Percentiles rank a stretch among this genome's conserved stretches.
These are phyloP conservation scores for Tiliacea aurago DNA, from an alignment of 2,888 invertebrate genomes.

Conservation along the genomic window DNA sequence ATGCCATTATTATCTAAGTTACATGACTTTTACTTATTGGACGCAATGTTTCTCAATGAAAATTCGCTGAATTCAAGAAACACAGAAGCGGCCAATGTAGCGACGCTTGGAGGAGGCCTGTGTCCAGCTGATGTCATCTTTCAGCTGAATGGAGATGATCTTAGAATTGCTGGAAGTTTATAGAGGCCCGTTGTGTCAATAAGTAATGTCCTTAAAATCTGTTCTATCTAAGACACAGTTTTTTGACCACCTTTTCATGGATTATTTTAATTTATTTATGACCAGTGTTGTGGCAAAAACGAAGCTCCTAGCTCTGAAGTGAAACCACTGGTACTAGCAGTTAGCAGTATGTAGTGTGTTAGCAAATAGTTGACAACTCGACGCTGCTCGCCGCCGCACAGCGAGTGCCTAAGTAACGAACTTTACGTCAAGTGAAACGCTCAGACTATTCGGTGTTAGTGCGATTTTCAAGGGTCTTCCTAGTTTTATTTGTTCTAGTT, in stretches of 20 bases:
- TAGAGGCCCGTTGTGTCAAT: neutral
- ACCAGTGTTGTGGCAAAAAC: neutral
- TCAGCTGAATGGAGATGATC: neutral
- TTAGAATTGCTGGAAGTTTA: neutral
- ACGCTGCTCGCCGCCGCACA: constrained; percentile 29
- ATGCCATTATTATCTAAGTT: no score
- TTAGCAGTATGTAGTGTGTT: constrained; percentile 30
- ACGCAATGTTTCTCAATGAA: no score
- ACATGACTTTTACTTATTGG: neutral
- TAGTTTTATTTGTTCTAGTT: constrained; percentile 25
- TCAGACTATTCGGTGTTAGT: constrained; percentile 33
- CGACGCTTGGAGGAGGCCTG: neutral
- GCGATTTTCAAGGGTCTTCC: constrained; percentile 16
- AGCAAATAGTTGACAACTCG: constrained; percentile 63
- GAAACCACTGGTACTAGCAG: constrained; percentile 21
- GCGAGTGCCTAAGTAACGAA: constrained; percentile 62
- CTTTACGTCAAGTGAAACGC: constrained; percentile 51
- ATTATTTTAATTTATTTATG: neutral
- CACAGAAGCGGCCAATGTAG: no score
- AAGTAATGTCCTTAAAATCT: neutral
- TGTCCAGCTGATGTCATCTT: neutral
- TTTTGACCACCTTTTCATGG: neutral
- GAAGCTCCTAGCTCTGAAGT: neutral
- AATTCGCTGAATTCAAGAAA: no score
- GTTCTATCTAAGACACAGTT: neutral